Base-by-base conservation (phyloP, 2,797 vertebrate species). In the Pyrocephalus nanus region DNA sequence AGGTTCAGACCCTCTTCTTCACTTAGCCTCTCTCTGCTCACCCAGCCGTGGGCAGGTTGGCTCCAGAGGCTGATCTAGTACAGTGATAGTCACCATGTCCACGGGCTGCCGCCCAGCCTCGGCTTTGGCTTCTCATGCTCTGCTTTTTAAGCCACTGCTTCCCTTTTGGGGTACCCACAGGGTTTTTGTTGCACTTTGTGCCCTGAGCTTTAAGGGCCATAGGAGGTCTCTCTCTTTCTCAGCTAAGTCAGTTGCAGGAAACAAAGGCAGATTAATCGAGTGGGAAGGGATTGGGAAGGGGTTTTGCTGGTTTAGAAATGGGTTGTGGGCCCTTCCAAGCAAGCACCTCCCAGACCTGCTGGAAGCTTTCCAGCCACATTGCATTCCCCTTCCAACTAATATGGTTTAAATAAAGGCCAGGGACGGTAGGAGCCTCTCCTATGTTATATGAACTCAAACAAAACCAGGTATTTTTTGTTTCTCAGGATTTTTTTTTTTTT, bases 61-160 rank as follows among this genome's bases (percentile, higher is more conserved):
- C 43, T 75, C 10, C 43, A 42, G 14, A n/a, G 65, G 62, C 60
- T 0, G 2, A 78, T 42, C 29, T 62, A 19, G 19, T 73, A 32
- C 2, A 0, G 38, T 81, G 60, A 36, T 3, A 42, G 30, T 66
- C 12, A 42, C 34, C 0, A 2, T 43, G 30, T 57, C 47, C 51
- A 45, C 34, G n/a, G 23, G 30, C 51, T 73, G 55, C 20, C 7
- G 13, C 26, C 5, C 16, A 40, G 32, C 29, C 60, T 42, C 18
- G 61, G 25, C 69, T 73, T 78, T 82, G 73, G 26, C 71, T 65
- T 87, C 47, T 62, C 74, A 48, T 64, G 5, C n/a, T 60, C 60
- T 71, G 83, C 66, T 64, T 82, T 76, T 92, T 38, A 86, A 80
- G 55, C 10, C 10, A 15, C 64, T 67, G 50, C 12, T 83, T 78